Conservation (phyloP, 2,797 vertebrate genomes). For the Cuculus canorus region DNA sequence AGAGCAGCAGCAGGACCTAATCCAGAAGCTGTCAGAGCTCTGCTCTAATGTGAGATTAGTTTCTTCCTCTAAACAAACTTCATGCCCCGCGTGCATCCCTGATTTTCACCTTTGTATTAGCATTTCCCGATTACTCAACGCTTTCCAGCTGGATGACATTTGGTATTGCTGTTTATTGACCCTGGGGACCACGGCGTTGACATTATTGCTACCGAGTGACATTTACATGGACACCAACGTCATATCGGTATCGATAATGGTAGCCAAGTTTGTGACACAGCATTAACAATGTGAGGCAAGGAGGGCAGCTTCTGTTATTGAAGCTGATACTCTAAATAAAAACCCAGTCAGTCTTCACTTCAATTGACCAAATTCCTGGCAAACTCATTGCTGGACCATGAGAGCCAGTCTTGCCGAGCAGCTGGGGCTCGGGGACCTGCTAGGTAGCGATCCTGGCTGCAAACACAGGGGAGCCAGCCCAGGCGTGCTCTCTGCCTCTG, state of each 20-base stretch:
- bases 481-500: rapidly evolving
- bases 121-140: background rate
- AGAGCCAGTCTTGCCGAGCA: rapidly evolving
- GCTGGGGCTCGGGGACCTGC: rapidly evolving
- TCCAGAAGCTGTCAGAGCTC: background rate
- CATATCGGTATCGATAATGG: background rate
- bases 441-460: background rate
- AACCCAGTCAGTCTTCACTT: background rate
- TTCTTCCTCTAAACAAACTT: background rate
- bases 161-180: background rate
- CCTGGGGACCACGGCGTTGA: background rate
- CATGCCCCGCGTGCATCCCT: background rate
- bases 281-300: background rate
- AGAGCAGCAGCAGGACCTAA: rapidly evolving
- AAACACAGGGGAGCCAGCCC: background rate
- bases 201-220: background rate
- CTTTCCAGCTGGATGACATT: background rate
- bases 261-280: background rate
- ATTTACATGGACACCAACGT: background rate
- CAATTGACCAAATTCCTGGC: background rate
- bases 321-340: background rate
- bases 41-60: background rate
- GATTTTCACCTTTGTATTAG: background rate
- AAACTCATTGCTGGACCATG: rapidly evolving
- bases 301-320: background rate